Conservation (phyloP, 2,888 invertebrate genomes). For the Euspilapteryx auroguttella region DNA sequence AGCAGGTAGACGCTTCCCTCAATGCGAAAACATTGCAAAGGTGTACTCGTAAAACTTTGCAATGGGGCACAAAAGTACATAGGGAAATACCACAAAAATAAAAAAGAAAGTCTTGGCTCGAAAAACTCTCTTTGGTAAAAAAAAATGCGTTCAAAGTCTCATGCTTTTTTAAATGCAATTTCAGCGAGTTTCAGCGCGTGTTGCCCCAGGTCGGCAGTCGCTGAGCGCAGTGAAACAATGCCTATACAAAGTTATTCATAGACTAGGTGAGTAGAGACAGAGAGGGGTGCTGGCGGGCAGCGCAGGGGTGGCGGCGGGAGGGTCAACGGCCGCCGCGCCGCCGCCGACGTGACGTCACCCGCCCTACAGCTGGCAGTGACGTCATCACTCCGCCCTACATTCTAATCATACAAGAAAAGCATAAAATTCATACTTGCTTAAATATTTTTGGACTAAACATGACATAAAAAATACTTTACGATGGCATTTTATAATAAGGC, state of each 20-base stretch:
- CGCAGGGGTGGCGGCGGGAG: constrained; percentile 12
- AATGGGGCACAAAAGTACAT: too few species aligned
- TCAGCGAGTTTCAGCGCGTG: constrained; percentile 9
- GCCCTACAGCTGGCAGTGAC: constrained; percentile 51
- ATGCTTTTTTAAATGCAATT: constrained; percentile 2
- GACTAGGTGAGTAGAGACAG: too few species aligned
- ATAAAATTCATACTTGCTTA: too few species aligned
- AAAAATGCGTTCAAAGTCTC: too few species aligned
- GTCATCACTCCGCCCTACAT: constrained; percentile 31
- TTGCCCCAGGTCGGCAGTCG: constrained; percentile 47
- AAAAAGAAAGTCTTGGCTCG: too few species aligned
- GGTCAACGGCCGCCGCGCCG: constrained; percentile 41
- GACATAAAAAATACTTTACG: too few species aligned
- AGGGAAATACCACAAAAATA: too few species aligned
- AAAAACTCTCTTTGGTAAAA: too few species aligned
- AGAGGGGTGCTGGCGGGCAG: constrained; percentile 8
- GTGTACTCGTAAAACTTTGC: constrained; percentile 1
- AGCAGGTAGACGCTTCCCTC: too few species aligned
- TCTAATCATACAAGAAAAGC: constrained; percentile 25
- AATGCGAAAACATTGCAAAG: too few species aligned
- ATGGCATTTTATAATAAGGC: too few species aligned
- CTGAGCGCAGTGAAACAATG: constrained; percentile 13
- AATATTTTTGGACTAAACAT: too few species aligned
- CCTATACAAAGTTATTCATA: constrained; percentile 43
- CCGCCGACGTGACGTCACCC: constrained; percentile 46